Base-by-base conservation (phyloP, 2,888 invertebrate genomes). In the Xanthorhoe designata region DNA sequence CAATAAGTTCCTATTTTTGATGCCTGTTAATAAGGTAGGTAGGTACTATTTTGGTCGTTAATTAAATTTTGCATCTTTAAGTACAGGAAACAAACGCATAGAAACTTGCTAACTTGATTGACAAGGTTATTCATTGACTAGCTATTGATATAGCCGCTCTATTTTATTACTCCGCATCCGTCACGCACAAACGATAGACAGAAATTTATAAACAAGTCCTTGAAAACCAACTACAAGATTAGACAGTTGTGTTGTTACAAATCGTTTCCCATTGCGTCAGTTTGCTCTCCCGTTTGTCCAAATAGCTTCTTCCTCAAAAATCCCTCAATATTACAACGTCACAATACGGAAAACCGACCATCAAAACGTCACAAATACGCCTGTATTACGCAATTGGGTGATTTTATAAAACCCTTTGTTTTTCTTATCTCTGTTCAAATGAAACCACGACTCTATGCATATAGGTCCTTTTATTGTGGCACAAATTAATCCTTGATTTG, bases 151-250 rank as follows among this genome's bases (percentile, higher is more conserved):
- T 45, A 53, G 35, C 19, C 47, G 10, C 13, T 42, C 13, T 45
- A n/a, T 10, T 17, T 17, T 50, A 53, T 42, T 45, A 58, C 51
- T 62, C 61, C 29, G 60, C 35, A 19, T 52, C 63, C 62, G 64
- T 29, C 47, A 54, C 68, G 66, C 69, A 65, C 64, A 59, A 13
- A 64, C 63, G 65, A 64, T 66, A 57, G 29, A 19, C 24, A 32
- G 15, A 54, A 53, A 63, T 67, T 72, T 54, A 64, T 72, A 70
- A 72, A 72, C 66, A 68, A 58, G 61, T 66, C 67, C 65, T 68
- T 66, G 64, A 42, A 49, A 24, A 65, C 53, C 63, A 51, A 53
- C 47, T 13, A 9, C 8, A 56, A 49, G 19, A 61, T 54, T 49
- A 45, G 10, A 9, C 61, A 69, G 61, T 66, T 35, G 54, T 15